Evolutionary conservation across 2,888 invertebrate genomes (phyloP).

Genomic region (Linyphia triangularis): DNA sequence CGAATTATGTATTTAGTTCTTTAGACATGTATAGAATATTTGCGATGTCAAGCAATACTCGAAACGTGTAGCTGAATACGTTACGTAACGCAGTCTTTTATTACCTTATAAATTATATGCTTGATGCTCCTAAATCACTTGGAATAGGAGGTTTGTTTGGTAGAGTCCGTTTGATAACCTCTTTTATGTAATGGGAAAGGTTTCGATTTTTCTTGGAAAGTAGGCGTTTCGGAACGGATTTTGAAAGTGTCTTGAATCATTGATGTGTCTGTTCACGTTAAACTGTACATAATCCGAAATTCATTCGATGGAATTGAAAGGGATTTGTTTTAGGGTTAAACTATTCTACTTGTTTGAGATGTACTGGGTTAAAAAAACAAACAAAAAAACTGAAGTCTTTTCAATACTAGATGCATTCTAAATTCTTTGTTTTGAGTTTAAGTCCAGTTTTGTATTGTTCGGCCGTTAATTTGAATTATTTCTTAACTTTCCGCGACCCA

Average conservation of each 20-base stretch:
- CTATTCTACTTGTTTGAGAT: too few relatives aligned
- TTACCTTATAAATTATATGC: constrained; percentile 40
- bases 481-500: too few relatives aligned
- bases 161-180: not conserved
- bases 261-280: too few relatives aligned
- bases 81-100: constrained; percentile 41
- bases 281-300: too few relatives aligned
- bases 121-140: constrained; percentile 3
- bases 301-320: too few relatives aligned
- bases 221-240: not conserved
- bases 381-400: too few relatives aligned
- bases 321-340: too few relatives aligned
- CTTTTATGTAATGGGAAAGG: not conserved
- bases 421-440: too few relatives aligned
- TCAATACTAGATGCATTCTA: too few relatives aligned
- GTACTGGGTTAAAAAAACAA: too few relatives aligned
- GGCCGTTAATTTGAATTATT: too few relatives aligned
- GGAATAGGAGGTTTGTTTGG: not conserved
- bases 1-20: constrained; percentile 43
- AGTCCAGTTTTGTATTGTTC: too few relatives aligned
- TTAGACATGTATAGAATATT: not conserved
- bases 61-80: not conserved
- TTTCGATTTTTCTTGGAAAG: not conserved
- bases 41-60: not conserved
- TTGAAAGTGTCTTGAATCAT: not conserved